Evolutionary conservation across 2,888 invertebrate species (phyloP).

Genomic region (Lasioglossum malachurum): DNA sequence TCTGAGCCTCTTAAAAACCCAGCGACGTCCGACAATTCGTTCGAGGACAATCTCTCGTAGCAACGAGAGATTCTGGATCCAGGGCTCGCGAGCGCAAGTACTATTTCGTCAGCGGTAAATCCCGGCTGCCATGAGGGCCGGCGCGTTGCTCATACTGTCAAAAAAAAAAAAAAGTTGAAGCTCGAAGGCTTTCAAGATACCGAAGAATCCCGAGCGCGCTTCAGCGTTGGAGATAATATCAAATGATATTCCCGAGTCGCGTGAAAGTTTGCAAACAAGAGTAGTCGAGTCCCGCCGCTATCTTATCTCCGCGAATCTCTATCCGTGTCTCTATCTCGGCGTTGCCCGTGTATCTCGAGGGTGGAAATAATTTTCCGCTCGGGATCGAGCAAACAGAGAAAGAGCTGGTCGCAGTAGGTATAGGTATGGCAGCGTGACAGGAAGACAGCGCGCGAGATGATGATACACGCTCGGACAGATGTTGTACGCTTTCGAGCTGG

Average conservation of each 20-base stretch:
- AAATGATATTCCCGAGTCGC: constrained; percentile 15
- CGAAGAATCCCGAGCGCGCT: constrained; percentile 9
- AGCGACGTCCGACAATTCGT: not conserved
- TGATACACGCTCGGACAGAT: constrained; percentile 59
- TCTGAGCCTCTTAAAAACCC: no score
- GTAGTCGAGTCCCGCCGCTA: not conserved
- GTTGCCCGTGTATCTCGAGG: constrained; percentile 2
- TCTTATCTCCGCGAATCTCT: constrained; percentile 9
- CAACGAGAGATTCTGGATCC: not conserved
- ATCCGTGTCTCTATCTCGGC: not conserved
- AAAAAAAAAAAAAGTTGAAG: not conserved
- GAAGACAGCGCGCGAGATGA: constrained; percentile 18
- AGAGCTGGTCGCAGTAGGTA: not conserved
- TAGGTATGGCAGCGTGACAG: not conserved
- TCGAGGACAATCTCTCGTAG: no score
- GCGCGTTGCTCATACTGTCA: not conserved
- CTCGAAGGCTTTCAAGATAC: constrained; percentile 3
- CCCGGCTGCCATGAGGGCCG: not conserved
- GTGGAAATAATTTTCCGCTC: constrained; percentile 18
- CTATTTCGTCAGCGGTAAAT: constrained; percentile 1
- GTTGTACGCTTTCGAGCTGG: constrained; percentile 39
- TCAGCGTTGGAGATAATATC: not conserved
- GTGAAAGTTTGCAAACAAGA: constrained; percentile 15
- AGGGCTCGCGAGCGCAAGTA: not conserved
- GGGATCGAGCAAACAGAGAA: not conserved